phyloP scores from a whole-genome alignment of 2,888 invertebrate genomes.

The Himalopsyche japonica region DNA sequence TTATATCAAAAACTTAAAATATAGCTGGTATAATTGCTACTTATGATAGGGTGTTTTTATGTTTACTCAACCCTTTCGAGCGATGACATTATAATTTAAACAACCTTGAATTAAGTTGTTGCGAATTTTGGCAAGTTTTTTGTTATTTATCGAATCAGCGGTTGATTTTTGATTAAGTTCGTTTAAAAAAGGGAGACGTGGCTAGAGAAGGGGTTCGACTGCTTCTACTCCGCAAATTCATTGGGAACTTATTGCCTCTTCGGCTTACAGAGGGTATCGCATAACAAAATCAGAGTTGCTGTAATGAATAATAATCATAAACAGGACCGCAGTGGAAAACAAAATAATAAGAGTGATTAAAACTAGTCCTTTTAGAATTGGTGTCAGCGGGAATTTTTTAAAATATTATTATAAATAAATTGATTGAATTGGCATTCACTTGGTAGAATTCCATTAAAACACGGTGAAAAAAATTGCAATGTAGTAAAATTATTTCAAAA shows the following conservation, averaged over 20 bases:
- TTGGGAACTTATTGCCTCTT: slow-evolving; percentile 1
- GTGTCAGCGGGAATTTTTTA: no score
- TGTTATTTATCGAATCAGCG: not conserved
- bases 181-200: not conserved
- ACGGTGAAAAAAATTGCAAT: no score
- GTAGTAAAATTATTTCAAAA: no score
- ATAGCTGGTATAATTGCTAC: no score
- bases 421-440: no score
- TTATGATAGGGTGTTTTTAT: not conserved
- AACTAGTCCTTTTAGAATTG: no score
- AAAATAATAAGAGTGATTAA: not conserved
- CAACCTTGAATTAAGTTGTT: not conserved
- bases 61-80: not conserved
- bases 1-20: no score
- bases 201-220: not conserved
- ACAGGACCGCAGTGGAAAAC: not conserved
- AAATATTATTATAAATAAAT: no score
- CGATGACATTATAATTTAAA: not conserved
- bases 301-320: slow-evolving; percentile 5
- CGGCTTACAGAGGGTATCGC: slow-evolving; percentile 15
- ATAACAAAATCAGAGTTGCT: slow-evolving; percentile 19
- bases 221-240: not conserved
- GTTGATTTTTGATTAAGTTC: not conserved
- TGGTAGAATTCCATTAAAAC: no score
- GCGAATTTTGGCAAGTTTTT: not conserved